A percentile compares a stretch with the other conserved stretches of the same genome.
phyloP scores from a whole-genome alignment of 2,888 invertebrate genomes.

The Orthosia cruda region DNA sequence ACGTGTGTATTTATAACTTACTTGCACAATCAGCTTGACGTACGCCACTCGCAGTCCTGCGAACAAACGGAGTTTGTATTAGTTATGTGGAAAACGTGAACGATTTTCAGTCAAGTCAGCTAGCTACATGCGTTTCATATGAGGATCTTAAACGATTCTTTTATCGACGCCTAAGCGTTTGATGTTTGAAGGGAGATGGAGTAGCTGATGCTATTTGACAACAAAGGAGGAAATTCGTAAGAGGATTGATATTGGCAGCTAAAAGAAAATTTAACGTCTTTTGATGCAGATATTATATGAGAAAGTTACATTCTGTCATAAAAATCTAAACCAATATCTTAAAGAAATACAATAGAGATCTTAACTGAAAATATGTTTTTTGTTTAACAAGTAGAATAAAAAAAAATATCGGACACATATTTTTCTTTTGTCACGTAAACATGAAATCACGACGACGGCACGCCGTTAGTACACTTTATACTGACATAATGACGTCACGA shows the following conservation, averaged over 20 bases:
- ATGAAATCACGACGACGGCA: too few species aligned
- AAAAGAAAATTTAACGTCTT: neutral
- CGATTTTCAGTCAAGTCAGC: constrained; percentile 44
- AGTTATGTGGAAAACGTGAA: constrained; percentile 47
- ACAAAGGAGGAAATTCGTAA: constrained; percentile 21
- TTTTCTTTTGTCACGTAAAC: too few species aligned
- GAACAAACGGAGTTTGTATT: constrained; percentile 69
- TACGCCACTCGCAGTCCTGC: constrained; percentile 69
- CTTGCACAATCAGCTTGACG: constrained; percentile 68
- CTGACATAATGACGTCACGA: too few species aligned
- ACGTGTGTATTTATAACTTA: constrained; percentile 69
- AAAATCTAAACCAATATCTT: neutral
- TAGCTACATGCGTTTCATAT: constrained; percentile 35
- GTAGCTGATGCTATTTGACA: constrained; percentile 24
- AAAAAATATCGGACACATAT: too few species aligned
- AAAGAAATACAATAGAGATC: neutral
- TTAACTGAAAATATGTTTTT: too few species aligned
- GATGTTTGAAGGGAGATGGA: constrained; percentile 41
- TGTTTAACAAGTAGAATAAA: too few species aligned
- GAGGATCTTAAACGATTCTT: constrained; percentile 8
- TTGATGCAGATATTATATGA: constrained; percentile 1
- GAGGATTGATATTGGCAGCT: constrained; percentile 24
- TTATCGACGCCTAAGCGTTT: constrained; percentile 44
- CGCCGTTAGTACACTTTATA: too few species aligned
- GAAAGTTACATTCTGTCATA: constrained; percentile 15